phyloP scores from a whole-genome alignment of 2,797 vertebrate species.

The Rhabdophis nuchalis region DNA sequence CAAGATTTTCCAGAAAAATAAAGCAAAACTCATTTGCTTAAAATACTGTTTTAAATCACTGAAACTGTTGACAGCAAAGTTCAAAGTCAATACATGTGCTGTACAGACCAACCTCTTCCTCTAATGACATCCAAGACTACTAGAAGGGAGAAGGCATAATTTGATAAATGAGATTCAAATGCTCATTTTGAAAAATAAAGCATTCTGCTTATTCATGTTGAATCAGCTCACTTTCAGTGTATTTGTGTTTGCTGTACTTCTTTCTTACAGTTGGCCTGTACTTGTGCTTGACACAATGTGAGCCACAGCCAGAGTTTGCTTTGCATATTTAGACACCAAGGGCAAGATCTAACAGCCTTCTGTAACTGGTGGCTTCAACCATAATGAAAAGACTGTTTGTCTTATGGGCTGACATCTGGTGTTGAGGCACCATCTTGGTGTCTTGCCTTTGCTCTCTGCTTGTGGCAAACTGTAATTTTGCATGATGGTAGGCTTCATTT shows the following conservation, averaged over 20 bases:
- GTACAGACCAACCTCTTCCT: neutral
- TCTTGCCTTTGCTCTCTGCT: slow-evolving; percentile 5
- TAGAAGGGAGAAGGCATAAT: neutral
- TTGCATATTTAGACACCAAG: neutral
- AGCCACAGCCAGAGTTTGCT: neutral
- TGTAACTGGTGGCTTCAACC: neutral
- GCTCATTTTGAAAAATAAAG: neutral
- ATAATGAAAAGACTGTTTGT: neutral
- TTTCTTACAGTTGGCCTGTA: neutral
- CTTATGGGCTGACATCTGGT: neutral
- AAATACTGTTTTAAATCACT: slow-evolving; percentile 13
- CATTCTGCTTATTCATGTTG: neutral
- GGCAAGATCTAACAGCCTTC: neutral
- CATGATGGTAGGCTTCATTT: neutral
- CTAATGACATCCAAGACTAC: slow-evolving; percentile 12
- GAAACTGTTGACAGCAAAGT: slow-evolving; percentile 24
- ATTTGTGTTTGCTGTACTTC: neutral
- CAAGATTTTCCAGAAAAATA: slow-evolving; percentile 6
- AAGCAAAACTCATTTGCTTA: neutral
- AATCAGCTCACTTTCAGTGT: neutral
- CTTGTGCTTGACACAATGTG: neutral
- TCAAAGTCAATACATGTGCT: slow-evolving; percentile 30
- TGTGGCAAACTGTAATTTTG: slow-evolving; percentile 6
- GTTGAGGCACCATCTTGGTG: neutral
- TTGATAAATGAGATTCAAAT: neutral